Percentiles rank a stretch among this genome's conserved stretches.
These are phyloP conservation scores for Aphelinus certus DNA, from an alignment of 1,140 invertebrate species.

Conservation along the genomic window DNA sequence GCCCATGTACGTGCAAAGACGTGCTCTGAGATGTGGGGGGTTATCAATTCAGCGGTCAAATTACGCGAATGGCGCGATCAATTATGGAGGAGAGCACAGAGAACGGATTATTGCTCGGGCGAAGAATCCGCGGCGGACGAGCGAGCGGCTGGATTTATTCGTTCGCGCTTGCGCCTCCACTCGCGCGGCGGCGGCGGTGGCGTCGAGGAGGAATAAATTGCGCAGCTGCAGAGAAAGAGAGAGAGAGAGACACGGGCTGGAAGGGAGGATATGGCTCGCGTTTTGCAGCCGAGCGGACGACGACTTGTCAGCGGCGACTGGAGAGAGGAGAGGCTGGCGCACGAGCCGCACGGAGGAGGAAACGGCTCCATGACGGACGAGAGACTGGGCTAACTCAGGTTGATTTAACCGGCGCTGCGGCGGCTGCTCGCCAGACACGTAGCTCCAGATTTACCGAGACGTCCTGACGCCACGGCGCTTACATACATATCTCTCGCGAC, in stretches of 20 bases:
- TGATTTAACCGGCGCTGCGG: constrained; percentile 60
- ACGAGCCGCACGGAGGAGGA: constrained; percentile 34
- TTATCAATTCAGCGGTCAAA: constrained; percentile 2
- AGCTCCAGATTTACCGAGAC: constrained; percentile 65
- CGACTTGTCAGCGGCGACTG: constrained; percentile 33
- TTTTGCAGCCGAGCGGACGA: constrained; percentile 26
- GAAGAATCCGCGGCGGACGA: constrained; percentile 16
- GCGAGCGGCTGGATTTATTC: constrained; percentile 21
- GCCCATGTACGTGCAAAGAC: too few species aligned
- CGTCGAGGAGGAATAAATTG: constrained; percentile 24
- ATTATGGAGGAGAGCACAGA: neutral
- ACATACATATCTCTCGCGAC: constrained; percentile 63
- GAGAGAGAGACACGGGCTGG: constrained; percentile 17
- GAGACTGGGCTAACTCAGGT: constrained; percentile 61
- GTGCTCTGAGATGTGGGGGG: neutral
- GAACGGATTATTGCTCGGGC: constrained; percentile 10
- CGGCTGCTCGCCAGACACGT: constrained; percentile 58
- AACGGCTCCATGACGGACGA: constrained; percentile 59
- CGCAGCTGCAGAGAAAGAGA: constrained; percentile 16
- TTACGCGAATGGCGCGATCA: constrained; percentile 20
- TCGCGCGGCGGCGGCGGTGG: neutral
- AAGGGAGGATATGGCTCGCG: neutral
- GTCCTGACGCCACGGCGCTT: constrained; percentile 62
- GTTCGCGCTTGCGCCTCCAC: neutral
- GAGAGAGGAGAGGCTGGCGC: too few species aligned